Percentiles rank a stretch among this genome's conserved stretches.
These are phyloP conservation scores for Fistularia tabacaria DNA, from an alignment of 2,797 vertebrate species.

Conservation along the genomic window DNA sequence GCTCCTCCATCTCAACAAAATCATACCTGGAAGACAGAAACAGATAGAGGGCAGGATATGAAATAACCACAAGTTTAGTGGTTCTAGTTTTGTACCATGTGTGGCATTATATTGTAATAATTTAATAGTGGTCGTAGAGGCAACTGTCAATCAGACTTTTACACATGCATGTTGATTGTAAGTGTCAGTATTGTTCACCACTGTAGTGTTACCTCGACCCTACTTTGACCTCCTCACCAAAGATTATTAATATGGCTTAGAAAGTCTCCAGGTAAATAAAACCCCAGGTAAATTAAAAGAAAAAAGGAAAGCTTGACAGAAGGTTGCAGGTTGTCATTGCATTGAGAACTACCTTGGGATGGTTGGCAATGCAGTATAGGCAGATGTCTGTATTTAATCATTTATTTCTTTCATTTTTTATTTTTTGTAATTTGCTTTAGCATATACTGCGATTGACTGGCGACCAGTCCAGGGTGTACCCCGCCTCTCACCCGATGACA, in stretches of 20 bases:
- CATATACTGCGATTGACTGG: neutral
- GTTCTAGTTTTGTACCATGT: too few relatives aligned
- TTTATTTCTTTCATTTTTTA: too few relatives aligned
- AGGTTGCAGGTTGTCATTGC: neutral
- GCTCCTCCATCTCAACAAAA: conserved; percentile 95
- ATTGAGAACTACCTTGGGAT: conserved; percentile 11
- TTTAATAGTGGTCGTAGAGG: too few relatives aligned
- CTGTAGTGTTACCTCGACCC: neutral
- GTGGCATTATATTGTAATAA: too few relatives aligned
- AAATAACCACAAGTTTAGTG: too few relatives aligned
- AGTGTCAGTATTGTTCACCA: neutral
- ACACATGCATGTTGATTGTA: neutral
- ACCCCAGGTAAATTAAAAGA: conserved; percentile 11
- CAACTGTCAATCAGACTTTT: neutral
- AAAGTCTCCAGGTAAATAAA: conserved; percentile 39
- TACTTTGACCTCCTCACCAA: conserved; percentile 1
- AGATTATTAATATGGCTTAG: conserved; percentile 15
- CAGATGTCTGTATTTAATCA: conserved; percentile 10
- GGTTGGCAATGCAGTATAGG: conserved; percentile 15
- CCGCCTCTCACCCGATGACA: too few relatives aligned
- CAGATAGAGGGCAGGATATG: conserved; percentile 3
- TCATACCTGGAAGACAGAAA: conserved; percentile 81
- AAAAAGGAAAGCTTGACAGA: conserved; percentile 13
- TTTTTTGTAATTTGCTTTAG: neutral
- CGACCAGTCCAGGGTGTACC: too few relatives aligned